Evolutionary conservation across 2,888 invertebrate genomes (phyloP).

Genomic region (Aphodius sticticus): DNA sequence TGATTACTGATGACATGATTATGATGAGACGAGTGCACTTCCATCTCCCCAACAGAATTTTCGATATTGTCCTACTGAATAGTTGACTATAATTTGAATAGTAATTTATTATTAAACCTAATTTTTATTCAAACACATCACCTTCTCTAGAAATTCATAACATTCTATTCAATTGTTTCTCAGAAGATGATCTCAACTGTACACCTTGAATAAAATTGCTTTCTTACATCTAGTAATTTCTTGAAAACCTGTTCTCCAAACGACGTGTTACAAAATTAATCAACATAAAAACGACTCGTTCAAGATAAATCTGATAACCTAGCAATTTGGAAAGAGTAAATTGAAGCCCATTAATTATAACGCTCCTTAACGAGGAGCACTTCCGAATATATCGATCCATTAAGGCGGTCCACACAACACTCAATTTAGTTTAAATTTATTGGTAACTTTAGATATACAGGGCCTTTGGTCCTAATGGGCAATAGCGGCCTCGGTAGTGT

Average conservation of each 20-base stretch:
- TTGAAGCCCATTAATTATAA: conserved; percentile 4
- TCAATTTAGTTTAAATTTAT: conserved; percentile 4
- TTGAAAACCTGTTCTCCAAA: not conserved
- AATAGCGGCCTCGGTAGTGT: not conserved
- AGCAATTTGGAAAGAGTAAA: not conserved
- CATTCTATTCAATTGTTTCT: not conserved
- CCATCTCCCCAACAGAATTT: not conserved
- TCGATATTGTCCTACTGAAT: not conserved
- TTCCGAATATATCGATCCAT: conserved; percentile 4
- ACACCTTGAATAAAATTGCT: not conserved
- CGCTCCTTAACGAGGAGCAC: not conserved
- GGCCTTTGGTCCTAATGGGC: not conserved
- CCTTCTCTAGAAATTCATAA: too few relatives aligned
- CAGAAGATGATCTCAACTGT: not conserved
- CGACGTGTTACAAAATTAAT: not conserved
- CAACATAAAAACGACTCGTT: not conserved
- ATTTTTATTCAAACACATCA: too few relatives aligned
- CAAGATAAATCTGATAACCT: not conserved
- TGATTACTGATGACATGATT: too few relatives aligned
- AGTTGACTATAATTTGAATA: too few relatives aligned
- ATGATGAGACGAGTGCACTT: not conserved
- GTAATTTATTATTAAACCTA: too few relatives aligned
- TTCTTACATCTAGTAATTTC: not conserved
- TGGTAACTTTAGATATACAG: not conserved
- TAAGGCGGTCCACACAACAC: not conserved